Base-by-base conservation (phyloP, 2,888 invertebrate genomes). In the Ophion ventricosus region DNA sequence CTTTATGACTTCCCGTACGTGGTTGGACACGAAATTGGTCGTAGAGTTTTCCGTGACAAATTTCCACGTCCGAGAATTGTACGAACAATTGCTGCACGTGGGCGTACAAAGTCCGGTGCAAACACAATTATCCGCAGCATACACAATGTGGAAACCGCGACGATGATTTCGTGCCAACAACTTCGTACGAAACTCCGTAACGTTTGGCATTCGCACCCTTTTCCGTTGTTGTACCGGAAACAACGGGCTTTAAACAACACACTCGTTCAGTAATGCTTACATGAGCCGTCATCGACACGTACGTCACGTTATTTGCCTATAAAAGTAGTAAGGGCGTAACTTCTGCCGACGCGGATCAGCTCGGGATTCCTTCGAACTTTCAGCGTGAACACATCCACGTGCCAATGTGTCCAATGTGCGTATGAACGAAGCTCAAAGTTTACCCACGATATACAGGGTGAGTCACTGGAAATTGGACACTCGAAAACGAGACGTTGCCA, bases 91-190 rank as follows among this genome's bases (percentile, higher is more conserved):
- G 35, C 35, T n/a, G 35, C 35, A 35, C 35, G 14, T 26, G 61
- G 4, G 25, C 5, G 67, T 78, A 75, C 40, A 69, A 77, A 56
- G 64, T 35, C 43, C 29, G 17, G 25, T 25, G 57, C 61, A 66
- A 83, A 80, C 61, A 80, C 64, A 43, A 64, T 70, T 11, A 56
- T 43, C 23, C 40, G 49, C 49, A 49, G 49, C 49, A 26, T 49
- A 63, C 70, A 66, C 29, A 72, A 70, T 57, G 74, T 43, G 61
- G 61, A 43, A 69, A 78, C 56, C 67, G 29, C 54, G 43, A 10
- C 43, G 57, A 79, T 70, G 49, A 80, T 80, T 76, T 35, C 64
- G 43, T 59, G 75, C 63, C 75, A 57, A 72, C 57, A 63, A 63
- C 61, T 80, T 70, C 49, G 35, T 66, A 66, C 69, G 64, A 72